Evolutionary conservation across 2,888 invertebrate species (phyloP).

Genomic region (Brachylomia viminalis): DNA sequence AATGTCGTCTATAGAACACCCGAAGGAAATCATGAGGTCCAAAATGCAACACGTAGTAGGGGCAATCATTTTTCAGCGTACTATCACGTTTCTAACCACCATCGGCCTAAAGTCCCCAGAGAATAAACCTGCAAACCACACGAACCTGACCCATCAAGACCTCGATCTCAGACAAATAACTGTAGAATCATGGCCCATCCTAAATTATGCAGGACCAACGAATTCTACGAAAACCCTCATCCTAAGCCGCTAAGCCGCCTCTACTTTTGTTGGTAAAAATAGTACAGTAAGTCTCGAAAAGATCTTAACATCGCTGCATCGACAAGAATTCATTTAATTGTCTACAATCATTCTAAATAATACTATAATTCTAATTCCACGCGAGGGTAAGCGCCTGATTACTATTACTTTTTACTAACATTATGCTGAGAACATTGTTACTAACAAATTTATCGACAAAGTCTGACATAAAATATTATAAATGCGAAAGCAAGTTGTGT

Average conservation of each 20-base stretch:
- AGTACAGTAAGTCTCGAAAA: neutral
- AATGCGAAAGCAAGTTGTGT: too few species aligned
- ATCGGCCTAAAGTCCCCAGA: neutral
- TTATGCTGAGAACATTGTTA: too few species aligned
- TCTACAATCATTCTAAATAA: neutral
- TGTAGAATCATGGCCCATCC: constrained; percentile 41
- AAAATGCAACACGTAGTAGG: neutral
- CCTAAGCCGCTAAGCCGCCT: neutral
- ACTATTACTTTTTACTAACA: too few species aligned
- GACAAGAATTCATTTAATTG: neutral
- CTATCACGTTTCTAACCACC: neutral
- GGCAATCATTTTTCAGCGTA: neutral
- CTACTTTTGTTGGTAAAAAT: constrained; percentile 38
- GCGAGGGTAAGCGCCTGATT: too few species aligned
- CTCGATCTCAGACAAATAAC: constrained; percentile 47
- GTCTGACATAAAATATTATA: too few species aligned
- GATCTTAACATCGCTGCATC: neutral
- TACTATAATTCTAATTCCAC: too few species aligned
- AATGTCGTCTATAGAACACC: neutral
- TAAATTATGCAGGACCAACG: constrained; percentile 54
- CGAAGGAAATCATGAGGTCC: neutral
- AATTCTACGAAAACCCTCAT: constrained; percentile 23
- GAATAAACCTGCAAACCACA: neutral
- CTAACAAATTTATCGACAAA: too few species aligned
- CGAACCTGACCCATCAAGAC: constrained; percentile 18